Base-by-base conservation (phyloP, 1,140 invertebrate genomes). In the Cydia fagiglandana region DNA sequence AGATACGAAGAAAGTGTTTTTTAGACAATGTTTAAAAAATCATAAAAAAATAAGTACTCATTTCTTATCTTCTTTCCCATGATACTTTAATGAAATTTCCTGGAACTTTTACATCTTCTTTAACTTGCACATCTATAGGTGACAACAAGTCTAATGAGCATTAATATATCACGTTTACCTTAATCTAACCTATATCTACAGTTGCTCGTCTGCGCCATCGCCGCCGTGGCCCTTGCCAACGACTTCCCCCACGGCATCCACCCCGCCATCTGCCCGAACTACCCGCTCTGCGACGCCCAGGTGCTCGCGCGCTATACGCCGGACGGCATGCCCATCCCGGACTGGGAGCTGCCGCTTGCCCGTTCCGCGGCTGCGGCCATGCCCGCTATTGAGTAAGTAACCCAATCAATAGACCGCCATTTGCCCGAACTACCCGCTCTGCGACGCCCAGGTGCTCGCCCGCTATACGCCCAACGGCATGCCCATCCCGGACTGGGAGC, bases 381-480 rank as follows among this genome's bases (percentile, higher is more conserved):
- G 56, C 17, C 17, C 3, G 1, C n/a, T 56, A 1, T n/a, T n/a
- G n/a, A n/a, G n/a, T n/a, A n/a, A n/a, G n/a, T n/a, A n/a, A n/a
- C n/a, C n/a, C n/a, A n/a, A n/a, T n/a, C n/a, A n/a, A n/a, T n/a
- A n/a, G n/a, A n/a, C n/a, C n/a, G n/a, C n/a, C n/a, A 78, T 83
- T 9, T 90, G 88, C 76, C 88, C 88, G 24, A 84, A 90, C 83
- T 90, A 88, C 79, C 88, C 88, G 9, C 81, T 82, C 78, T 90
- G 88, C 64, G 82, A 88, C 77, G 86, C 86, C 75, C 81, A 61
- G 0, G 64, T 88, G 4, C 73, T 90, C 47, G 77, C 80, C 73
- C 74, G 82, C 56, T 53, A 83, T 77, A 81, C 66, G 41, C 80
- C 84, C 82, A 20, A 61, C 6, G 56, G 56, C 7, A 61, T 61